Evolutionary conservation across 2,797 vertebrate genomes (phyloP).

Genomic region (Phoebastria nigripes): DNA sequence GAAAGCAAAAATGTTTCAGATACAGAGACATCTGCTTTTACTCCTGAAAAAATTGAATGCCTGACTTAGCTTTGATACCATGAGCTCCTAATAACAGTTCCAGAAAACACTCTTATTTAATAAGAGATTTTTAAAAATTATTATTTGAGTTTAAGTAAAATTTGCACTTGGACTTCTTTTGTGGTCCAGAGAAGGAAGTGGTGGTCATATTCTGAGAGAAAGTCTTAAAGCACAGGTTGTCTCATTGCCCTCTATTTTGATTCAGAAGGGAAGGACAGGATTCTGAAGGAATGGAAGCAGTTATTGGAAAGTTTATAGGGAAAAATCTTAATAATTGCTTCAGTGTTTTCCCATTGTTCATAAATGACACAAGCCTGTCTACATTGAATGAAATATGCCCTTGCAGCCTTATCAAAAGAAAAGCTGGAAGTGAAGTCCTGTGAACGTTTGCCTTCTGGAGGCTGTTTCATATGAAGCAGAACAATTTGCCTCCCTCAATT

Average conservation of each 20-base stretch:
- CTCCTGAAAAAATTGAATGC: not conserved
- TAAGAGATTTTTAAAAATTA: not conserved
- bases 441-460: not conserved
- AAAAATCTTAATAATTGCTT: not conserved
- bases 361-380: not conserved
- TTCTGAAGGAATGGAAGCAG: not conserved
- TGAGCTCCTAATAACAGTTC: not conserved
- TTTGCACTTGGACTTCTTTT: not conserved
- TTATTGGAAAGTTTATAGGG: not conserved
- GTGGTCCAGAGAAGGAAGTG: not conserved
- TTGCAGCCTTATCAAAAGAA: slow-evolving; percentile 19
- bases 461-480: not conserved
- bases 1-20: not conserved
- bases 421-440: not conserved
- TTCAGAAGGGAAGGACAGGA: not conserved
- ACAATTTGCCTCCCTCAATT: slow-evolving; percentile 13
- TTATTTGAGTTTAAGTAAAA: not conserved
- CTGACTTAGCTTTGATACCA: not conserved
- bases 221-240: not conserved
- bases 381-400: not conserved
- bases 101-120: not conserved
- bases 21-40: not conserved
- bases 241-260: not conserved
- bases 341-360: not conserved
- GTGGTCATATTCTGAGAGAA: not conserved